Evolutionary conservation across 2,113 vertebrate genomes (phyloP).

Genomic region (Marmota flaviventris): DNA sequence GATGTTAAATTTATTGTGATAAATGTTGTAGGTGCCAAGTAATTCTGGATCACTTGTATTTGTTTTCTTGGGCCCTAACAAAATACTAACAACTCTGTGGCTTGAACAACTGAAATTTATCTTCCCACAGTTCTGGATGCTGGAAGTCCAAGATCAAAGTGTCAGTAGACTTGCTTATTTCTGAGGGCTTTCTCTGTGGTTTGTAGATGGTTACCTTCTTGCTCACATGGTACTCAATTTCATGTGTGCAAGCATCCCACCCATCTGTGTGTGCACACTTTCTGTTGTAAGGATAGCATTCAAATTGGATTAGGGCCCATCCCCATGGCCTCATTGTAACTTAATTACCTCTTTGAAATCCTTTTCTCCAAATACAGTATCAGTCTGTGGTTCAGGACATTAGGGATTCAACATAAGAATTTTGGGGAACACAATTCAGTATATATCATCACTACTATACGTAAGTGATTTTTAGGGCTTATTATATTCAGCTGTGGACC

Average conservation of each 20-base stretch:
- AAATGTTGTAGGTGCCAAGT: not conserved
- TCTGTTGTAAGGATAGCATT: not conserved
- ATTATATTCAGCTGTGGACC: constrained; percentile 19
- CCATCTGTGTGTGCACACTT: not conserved
- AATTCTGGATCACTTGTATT: constrained; percentile 13
- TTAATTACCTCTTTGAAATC: not conserved
- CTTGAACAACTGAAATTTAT: not conserved
- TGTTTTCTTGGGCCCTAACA: not conserved
- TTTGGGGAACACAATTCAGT: not conserved
- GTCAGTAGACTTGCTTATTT: not conserved
- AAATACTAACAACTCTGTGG: not conserved
- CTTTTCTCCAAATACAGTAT: constrained; percentile 7
- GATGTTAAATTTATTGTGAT: constrained; percentile 27
- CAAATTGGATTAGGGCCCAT: not conserved
- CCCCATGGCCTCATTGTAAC: not conserved
- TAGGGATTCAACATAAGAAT: not conserved
- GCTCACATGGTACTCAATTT: not conserved
- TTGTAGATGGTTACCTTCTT: not conserved
- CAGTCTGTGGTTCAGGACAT: not conserved
- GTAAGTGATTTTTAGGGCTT: constrained; percentile 12
- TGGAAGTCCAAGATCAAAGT: not conserved
- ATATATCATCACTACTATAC: not conserved
- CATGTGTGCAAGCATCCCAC: not conserved
- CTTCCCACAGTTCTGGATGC: not conserved
- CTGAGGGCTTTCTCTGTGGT: not conserved